Percentiles rank a stretch among this genome's conserved stretches.
These are phyloP conservation scores for Halictus ligatus DNA, from an alignment of 2,888 invertebrate species.

Conservation along the genomic window DNA sequence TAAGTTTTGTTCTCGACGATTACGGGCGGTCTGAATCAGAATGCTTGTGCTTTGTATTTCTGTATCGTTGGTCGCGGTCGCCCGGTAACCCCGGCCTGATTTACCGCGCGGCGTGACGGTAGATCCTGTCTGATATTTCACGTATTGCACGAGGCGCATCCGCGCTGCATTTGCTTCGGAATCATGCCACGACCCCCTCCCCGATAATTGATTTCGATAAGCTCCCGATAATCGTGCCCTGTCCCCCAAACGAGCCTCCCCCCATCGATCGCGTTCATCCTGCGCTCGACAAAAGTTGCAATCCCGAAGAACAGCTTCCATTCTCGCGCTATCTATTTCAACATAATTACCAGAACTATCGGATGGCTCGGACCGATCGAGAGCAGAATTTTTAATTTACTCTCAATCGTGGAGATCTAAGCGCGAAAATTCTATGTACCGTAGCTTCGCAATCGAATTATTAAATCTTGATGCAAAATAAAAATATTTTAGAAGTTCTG, in stretches of 20 bases:
- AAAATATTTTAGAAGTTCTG: too few species aligned
- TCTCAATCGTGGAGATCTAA: too few species aligned
- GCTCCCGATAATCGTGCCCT: slow-evolving; percentile 34
- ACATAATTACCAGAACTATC: neutral
- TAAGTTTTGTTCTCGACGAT: slow-evolving; percentile 64
- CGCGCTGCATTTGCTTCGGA: slow-evolving; percentile 65
- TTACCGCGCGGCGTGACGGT: slow-evolving; percentile 73
- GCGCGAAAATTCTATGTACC: too few species aligned
- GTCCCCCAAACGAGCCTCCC: neutral
- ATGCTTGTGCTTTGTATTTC: slow-evolving; percentile 71
- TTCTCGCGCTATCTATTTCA: neutral
- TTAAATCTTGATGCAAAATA: too few species aligned
- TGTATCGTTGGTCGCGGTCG: slow-evolving; percentile 71
- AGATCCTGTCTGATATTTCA: slow-evolving; percentile 75
- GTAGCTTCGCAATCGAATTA: too few species aligned
- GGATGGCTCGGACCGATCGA: too few species aligned
- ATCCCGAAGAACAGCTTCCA: neutral
- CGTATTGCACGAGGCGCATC: slow-evolving; percentile 72
- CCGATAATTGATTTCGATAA: slow-evolving; percentile 66
- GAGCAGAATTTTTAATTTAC: too few species aligned
- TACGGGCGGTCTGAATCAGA: slow-evolving; percentile 69
- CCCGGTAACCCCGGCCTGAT: slow-evolving; percentile 71
- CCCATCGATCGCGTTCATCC: neutral
- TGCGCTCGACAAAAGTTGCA: slow-evolving; percentile 2
- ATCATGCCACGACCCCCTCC: slow-evolving; percentile 50